A percentile compares a stretch with the other conserved stretches of the same genome.
These are phyloP conservation scores for Eulemur coronatus DNA, from an alignment of 2,797 vertebrate genomes.

Conservation along the genomic window DNA sequence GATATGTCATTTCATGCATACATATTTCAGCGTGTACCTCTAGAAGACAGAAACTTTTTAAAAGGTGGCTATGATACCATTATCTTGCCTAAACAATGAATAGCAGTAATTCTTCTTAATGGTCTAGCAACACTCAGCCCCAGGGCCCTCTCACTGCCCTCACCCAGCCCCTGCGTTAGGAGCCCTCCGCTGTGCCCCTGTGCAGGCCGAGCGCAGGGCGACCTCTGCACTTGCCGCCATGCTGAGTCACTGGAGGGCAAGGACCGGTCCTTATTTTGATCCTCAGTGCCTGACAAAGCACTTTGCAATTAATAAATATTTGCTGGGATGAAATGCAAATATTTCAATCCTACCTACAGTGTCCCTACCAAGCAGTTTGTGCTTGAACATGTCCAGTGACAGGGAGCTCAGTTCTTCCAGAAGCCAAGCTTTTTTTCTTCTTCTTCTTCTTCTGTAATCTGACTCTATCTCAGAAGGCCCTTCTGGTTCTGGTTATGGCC, in stretches of 20 bases:
- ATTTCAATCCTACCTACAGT: neutral
- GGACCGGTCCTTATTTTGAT: neutral
- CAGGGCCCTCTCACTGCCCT: too few relatives aligned
- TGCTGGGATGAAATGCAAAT: neutral
- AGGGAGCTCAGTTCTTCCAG: neutral
- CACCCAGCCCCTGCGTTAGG: too few relatives aligned
- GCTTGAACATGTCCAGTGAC: neutral
- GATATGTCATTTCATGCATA: neutral
- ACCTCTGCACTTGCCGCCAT: neutral
- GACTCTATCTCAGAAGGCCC: neutral
- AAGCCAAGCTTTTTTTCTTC: neutral
- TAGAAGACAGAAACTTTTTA: neutral
- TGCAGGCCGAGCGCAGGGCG: neutral
- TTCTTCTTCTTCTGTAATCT: neutral
- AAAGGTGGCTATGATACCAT: neutral
- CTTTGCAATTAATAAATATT: neutral
- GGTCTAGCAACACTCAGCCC: neutral
- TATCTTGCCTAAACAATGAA: neutral
- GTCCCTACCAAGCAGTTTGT: neutral
- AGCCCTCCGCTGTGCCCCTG: too few relatives aligned
- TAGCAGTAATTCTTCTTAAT: neutral
- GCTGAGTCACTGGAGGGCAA: neutral
- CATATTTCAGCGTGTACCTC: neutral
- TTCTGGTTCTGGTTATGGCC: neutral
- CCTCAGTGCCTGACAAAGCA: neutral